phyloP scores from a whole-genome alignment of 2,797 vertebrate genomes.

The Nyctibius grandis region DNA sequence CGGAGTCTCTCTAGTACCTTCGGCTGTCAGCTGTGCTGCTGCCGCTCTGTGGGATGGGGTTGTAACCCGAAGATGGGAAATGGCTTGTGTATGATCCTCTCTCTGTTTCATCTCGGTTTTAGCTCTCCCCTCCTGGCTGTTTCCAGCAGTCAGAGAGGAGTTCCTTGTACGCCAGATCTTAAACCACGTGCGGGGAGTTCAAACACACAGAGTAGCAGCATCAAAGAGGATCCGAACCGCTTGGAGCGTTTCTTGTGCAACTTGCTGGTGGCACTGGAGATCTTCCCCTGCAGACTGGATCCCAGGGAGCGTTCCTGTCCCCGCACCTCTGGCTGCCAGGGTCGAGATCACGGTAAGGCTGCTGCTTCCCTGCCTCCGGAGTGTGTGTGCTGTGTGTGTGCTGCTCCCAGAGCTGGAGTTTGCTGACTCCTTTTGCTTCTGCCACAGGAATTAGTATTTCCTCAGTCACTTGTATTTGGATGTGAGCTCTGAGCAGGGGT shows the following conservation, averaged over 20 bases:
- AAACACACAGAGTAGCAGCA: neutral
- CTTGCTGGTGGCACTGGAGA: neutral
- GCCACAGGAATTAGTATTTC: neutral
- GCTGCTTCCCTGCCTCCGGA: neutral
- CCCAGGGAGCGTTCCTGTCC: neutral
- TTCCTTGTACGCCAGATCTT: neutral
- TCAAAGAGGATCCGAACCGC: neutral
- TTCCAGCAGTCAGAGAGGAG: neutral
- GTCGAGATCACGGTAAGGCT: neutral
- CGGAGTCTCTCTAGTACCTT: neutral
- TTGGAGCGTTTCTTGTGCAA: neutral
- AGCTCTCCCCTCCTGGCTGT: neutral
- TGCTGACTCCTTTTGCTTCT: neutral
- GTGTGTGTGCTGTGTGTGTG: neutral
- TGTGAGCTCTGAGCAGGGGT: neutral
- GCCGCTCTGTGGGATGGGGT: neutral
- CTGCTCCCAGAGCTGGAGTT: neutral
- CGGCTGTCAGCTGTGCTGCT: neutral
- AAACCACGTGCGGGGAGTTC: neutral
- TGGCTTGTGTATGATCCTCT: neutral
- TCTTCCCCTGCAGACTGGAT: neutral
- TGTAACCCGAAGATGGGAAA: constrained; percentile 16
- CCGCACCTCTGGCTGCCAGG: neutral
- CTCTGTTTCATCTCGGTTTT: neutral
- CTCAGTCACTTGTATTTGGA: neutral